Conservation (phyloP, 2,888 invertebrate genomes). For the Drosophila lutescens region DNA sequence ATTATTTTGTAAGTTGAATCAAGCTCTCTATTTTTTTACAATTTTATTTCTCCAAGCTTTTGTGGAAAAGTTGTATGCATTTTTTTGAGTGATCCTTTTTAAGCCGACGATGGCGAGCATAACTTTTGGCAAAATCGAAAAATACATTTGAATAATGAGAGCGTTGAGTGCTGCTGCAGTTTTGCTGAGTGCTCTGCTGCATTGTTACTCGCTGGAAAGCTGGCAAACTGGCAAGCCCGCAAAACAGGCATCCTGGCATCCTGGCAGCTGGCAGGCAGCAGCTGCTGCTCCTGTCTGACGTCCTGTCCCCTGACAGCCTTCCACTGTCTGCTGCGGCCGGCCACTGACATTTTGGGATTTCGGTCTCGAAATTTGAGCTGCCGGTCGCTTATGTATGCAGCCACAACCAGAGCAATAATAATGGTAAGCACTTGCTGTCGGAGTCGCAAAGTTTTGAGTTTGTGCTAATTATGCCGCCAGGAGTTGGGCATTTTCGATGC, state of each 20-base stretch:
- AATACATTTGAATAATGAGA: slow-evolving; percentile 71
- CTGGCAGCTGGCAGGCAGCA: slow-evolving; percentile 36
- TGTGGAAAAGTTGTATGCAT: too few species aligned
- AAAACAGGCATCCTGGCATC: slow-evolving; percentile 6
- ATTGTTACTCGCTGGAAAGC: slow-evolving; percentile 30
- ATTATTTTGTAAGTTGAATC: too few species aligned
- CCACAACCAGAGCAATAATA: slow-evolving; percentile 42
- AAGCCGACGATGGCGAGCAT: not conserved
- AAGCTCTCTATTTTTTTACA: too few species aligned
- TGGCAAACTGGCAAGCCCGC: slow-evolving; percentile 1
- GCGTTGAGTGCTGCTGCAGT: slow-evolving; percentile 53
- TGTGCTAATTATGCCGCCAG: slow-evolving; percentile 67
- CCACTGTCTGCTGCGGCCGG: slow-evolving; percentile 41
- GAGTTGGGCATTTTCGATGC: slow-evolving; percentile 29
- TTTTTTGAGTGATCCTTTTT: not conserved
- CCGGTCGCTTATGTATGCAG: slow-evolving; percentile 59
- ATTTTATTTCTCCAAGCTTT: too few species aligned
- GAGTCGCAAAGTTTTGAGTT: slow-evolving; percentile 49
- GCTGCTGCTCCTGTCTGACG: slow-evolving; percentile 36
- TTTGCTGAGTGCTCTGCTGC: slow-evolving; percentile 43
- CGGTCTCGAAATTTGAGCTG: slow-evolving; percentile 65
- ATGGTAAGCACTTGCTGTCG: slow-evolving; percentile 27
- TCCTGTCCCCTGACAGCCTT: slow-evolving; percentile 45
- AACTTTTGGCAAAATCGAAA: slow-evolving; percentile 31
- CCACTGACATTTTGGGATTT: slow-evolving; percentile 72